Conservation (phyloP, 2,113 vertebrate genomes). For the Erythrolamprus reginae region DNA sequence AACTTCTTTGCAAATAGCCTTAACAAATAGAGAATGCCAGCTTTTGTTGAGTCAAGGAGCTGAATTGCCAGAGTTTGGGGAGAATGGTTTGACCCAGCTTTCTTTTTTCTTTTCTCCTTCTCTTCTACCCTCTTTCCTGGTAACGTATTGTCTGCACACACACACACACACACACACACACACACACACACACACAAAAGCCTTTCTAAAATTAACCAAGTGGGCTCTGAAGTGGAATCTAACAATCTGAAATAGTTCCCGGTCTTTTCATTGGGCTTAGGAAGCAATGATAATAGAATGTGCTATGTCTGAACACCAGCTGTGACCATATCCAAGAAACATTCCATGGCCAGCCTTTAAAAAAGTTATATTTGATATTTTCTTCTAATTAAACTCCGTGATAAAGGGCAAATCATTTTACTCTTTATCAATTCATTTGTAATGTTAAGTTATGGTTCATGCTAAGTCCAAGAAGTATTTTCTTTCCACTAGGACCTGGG, state of each 20-base stretch:
- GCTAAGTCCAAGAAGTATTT: neutral
- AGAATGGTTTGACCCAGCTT: slow-evolving; percentile 2
- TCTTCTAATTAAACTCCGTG: neutral
- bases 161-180: no score
- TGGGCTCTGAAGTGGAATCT: neutral
- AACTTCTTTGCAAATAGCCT: neutral
- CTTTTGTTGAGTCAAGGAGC: neutral
- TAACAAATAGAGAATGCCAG: neutral
- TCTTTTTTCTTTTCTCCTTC: neutral
- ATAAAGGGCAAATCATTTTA: neutral
- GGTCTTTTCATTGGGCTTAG: neutral
- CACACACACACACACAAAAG: neutral
- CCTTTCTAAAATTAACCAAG: neutral
- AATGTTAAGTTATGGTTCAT: neutral
- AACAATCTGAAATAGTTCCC: neutral
- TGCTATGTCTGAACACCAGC: neutral
- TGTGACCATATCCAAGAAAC: neutral
- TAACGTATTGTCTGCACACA: neutral
- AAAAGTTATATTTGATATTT: neutral
- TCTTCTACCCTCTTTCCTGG: neutral
- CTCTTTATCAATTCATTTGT: neutral
- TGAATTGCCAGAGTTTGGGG: neutral
- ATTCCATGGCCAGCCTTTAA: neutral
- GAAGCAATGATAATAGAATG: neutral
- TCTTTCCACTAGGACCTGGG: no score